A percentile compares a stretch with the other conserved stretches of the same genome.
Conservation (phyloP, 2,888 invertebrate species). For the Melanchra persicariae region DNA sequence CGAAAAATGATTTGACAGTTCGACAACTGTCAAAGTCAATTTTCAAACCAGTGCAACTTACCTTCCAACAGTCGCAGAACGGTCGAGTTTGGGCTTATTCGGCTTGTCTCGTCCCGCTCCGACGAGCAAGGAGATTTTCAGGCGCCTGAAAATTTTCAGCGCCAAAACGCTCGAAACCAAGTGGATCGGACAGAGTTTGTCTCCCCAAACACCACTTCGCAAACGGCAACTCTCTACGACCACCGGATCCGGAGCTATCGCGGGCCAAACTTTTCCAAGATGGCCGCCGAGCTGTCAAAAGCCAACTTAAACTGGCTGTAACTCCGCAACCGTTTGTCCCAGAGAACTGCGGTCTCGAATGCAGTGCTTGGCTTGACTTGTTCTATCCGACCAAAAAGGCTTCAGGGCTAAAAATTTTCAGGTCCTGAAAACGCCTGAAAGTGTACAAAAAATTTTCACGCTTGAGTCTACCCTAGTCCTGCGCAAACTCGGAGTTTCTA, state of each 20-base stretch:
- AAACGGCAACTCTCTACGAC: slow-evolving; percentile 2
- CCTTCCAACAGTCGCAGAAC: not conserved
- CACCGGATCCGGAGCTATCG: not conserved
- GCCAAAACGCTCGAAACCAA: not conserved
- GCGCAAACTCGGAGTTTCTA: no score
- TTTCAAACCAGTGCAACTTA: not conserved
- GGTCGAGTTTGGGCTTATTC: no score
- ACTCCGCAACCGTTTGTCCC: not conserved
- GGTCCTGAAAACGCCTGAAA: no score
- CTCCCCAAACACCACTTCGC: not conserved
- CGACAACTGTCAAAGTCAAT: not conserved
- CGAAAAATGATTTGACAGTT: no score
- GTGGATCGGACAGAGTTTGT: not conserved
- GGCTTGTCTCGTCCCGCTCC: no score
- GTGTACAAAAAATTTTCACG: no score
- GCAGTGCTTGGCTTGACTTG: no score
- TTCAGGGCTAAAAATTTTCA: no score
- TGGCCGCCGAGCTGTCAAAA: slow-evolving; percentile 15
- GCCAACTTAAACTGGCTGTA: not conserved
- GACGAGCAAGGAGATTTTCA: no score
- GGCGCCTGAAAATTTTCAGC: no score
- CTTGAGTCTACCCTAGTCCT: fast-evolving
- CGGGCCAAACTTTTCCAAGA: slow-evolving; percentile 2
- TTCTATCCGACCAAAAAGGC: no score
- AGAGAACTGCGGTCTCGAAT: not conserved